phyloP scores from a whole-genome alignment of 2,113 vertebrate genomes.

The Equus przewalskii region DNA sequence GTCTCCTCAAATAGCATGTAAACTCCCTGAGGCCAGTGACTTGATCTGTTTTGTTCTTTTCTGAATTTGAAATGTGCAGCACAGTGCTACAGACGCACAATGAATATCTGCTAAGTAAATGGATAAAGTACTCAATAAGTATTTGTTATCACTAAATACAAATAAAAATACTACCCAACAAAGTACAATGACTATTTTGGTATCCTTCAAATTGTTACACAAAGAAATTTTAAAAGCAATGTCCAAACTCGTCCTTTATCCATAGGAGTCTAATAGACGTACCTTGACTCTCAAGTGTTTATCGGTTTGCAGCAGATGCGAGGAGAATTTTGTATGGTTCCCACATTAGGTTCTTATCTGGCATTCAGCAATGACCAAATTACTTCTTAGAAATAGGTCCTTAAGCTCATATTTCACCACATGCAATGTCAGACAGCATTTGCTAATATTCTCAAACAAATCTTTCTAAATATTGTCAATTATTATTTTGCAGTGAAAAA shows the following conservation, averaged over 20 bases:
- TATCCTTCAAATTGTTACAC: neutral
- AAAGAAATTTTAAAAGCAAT: neutral
- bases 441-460: neutral
- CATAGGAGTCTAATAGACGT: neutral
- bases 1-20: neutral
- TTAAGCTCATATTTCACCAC: neutral
- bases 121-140: neutral
- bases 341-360: neutral
- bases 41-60: neutral
- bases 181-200: neutral
- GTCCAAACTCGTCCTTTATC: neutral
- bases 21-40: neutral
- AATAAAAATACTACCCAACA: neutral
- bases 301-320: neutral
- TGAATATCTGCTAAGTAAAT: neutral
- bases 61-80: neutral
- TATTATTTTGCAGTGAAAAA: neutral
- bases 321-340: neutral
- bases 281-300: neutral
- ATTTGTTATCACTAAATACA: neutral
- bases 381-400: constrained; percentile 7
- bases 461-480: neutral
- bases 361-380: neutral
- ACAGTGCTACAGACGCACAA: neutral
- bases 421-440: neutral